Percentiles rank a stretch among this genome's conserved stretches.
These are phyloP conservation scores for Prionailurus viverrinus DNA, from an alignment of 2,113 vertebrate genomes.

Conservation along the genomic window DNA sequence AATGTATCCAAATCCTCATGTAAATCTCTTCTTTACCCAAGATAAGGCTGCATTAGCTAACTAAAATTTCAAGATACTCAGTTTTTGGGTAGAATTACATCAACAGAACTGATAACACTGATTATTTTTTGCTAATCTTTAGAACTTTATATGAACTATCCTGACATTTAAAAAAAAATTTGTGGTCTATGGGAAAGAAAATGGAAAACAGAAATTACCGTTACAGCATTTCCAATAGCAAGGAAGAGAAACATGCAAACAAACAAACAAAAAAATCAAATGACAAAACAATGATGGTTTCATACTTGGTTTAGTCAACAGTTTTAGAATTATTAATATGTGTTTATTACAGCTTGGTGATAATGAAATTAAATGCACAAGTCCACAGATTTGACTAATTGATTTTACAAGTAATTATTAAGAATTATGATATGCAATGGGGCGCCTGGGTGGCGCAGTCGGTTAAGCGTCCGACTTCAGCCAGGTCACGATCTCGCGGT, in stretches of 20 bases:
- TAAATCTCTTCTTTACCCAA: background rate
- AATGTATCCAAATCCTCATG: background rate
- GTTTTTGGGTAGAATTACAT: constrained; percentile 24
- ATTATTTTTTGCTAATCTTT: constrained; percentile 31
- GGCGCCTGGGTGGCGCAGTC: too few relatives aligned
- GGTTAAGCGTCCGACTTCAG: too few relatives aligned
- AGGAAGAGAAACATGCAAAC: constrained; percentile 8
- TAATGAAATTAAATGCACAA: constrained; percentile 44
- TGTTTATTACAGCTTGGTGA: background rate
- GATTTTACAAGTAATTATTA: constrained; percentile 41
- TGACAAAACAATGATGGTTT: background rate
- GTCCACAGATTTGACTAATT: constrained; percentile 41
- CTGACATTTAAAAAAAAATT: constrained; percentile 11
- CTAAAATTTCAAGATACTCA: constrained; percentile 4
- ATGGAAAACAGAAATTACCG: background rate
- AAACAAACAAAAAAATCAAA: constrained; percentile 20
- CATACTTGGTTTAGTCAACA: background rate
- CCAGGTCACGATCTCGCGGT: too few relatives aligned
- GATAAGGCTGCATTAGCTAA: background rate
- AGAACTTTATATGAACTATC: background rate
- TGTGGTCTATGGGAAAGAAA: background rate
- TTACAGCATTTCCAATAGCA: background rate
- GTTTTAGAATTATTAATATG: constrained; percentile 6
- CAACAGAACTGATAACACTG: background rate
- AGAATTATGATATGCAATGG: background rate